Percentiles rank a stretch among this genome's conserved stretches.
phyloP scores from a whole-genome alignment of 2,113 vertebrate genomes.

The Dasypus novemcinctus region DNA sequence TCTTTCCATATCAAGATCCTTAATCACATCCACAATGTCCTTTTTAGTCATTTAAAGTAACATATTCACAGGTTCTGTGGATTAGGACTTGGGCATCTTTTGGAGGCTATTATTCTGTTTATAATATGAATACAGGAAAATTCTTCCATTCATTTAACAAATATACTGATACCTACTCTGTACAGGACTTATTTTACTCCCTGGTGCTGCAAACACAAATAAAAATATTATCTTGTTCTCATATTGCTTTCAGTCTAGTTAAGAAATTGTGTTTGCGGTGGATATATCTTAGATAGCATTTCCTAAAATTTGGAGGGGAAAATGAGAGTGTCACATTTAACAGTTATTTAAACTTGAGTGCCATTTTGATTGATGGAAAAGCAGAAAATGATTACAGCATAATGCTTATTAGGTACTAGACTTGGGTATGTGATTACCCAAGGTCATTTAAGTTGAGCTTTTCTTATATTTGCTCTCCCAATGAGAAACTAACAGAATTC shows the following conservation, averaged over 20 bases:
- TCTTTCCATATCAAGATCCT: not conserved
- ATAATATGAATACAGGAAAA: not conserved
- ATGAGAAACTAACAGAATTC: not conserved
- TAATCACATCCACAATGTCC: not conserved
- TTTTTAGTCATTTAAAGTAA: not conserved
- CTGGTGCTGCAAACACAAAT: not conserved
- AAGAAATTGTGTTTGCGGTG: not conserved
- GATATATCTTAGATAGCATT: not conserved
- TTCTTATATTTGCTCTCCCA: not conserved
- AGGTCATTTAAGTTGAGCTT: not conserved
- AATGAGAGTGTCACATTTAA: not conserved
- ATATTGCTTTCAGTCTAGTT: not conserved
- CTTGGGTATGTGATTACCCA: not conserved
- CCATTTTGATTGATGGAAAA: not conserved
- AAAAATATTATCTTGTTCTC: not conserved
- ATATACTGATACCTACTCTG: not conserved
- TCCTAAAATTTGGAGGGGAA: not conserved
- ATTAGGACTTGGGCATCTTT: not conserved
- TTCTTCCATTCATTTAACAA: not conserved
- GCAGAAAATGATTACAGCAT: not conserved
- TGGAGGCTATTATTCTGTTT: not conserved
- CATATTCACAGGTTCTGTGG: not conserved
- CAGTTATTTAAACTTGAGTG: not conserved
- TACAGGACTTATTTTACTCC: not conserved
- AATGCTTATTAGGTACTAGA: not conserved